phyloP scores from a whole-genome alignment of 23 tunicate species.

The Ciona savignyi region DNA sequence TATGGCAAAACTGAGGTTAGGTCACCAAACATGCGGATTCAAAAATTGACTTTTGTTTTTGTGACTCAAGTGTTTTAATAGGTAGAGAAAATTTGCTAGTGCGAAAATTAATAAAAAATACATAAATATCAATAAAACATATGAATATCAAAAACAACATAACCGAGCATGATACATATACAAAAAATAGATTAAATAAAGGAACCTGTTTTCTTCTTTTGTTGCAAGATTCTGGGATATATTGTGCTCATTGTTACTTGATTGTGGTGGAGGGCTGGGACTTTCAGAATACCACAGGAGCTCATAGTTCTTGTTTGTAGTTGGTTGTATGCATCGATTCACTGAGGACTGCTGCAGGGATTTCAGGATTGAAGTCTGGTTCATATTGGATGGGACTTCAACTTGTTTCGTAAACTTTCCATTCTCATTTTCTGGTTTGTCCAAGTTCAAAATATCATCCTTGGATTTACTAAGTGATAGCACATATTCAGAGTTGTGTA shows the following conservation, averaged over 20 bases:
- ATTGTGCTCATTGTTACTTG: no score
- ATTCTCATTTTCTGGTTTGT: neutral
- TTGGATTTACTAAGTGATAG: constrained; percentile 10
- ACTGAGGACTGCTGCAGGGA: constrained; percentile 25
- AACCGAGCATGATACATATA: no score
- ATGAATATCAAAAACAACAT: no score
- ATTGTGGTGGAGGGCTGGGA: neutral
- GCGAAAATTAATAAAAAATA: no score
- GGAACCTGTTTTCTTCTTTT: neutral
- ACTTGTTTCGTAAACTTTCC: no score
- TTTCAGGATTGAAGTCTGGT: constrained; percentile 27
- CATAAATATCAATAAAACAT: no score
- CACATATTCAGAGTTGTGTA: constrained; percentile 1
- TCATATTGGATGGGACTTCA: constrained; percentile 3
- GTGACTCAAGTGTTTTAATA: no score
- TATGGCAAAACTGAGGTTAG: no score
- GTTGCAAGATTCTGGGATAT: no score
- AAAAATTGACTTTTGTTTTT: no score
- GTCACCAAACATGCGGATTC: no score
- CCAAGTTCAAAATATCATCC: neutral
- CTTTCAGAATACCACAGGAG: constrained; percentile 29
- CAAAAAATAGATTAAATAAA: neutral
- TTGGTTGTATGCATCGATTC: neutral
- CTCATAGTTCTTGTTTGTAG: constrained; percentile 28
- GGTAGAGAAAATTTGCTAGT: neutral